A percentile compares a stretch with the other conserved stretches of the same genome.
Conservation (phyloP, 2,888 invertebrate species). For the Euproctis similis region DNA sequence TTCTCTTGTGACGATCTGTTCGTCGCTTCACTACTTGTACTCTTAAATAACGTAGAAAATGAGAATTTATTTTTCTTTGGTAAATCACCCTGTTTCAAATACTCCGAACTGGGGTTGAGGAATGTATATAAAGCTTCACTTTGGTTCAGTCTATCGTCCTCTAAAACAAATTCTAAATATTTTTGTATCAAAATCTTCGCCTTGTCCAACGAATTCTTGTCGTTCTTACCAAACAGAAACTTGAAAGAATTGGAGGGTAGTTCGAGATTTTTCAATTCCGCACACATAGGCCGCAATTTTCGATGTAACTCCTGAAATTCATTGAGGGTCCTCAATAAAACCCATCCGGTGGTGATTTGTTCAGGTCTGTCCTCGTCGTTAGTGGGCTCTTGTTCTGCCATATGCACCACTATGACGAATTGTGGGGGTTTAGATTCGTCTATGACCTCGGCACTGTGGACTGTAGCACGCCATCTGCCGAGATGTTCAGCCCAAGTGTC, state of each 20-base stretch:
- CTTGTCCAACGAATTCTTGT: slow-evolving; percentile 86
- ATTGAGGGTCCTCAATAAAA: slow-evolving; percentile 71
- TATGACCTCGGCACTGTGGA: slow-evolving; percentile 85
- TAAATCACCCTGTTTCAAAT: slow-evolving; percentile 85
- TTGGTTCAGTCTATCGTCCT: slow-evolving; percentile 90
- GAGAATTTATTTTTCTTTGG: slow-evolving; percentile 92
- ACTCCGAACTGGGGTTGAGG: slow-evolving; percentile 93
- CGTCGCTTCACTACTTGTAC: slow-evolving; percentile 73
- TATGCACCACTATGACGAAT: slow-evolving; percentile 88
- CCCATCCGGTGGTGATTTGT: slow-evolving; percentile 70
- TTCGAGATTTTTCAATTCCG: slow-evolving; percentile 87
- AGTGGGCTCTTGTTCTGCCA: slow-evolving; percentile 77
- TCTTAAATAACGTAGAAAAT: slow-evolving; percentile 89
- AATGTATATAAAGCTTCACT: slow-evolving; percentile 93
- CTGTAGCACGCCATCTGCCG: slow-evolving; percentile 90
- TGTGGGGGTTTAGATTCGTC: slow-evolving; percentile 80
- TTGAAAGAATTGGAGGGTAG: slow-evolving; percentile 88
- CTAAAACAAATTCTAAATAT: slow-evolving; percentile 89
- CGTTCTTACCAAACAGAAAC: slow-evolving; percentile 88
- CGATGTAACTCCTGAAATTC: slow-evolving; percentile 86
- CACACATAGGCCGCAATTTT: slow-evolving; percentile 87
- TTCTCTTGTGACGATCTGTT: slow-evolving; percentile 57
- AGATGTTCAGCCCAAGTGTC: slow-evolving; percentile 94
- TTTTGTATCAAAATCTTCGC: slow-evolving; percentile 89
- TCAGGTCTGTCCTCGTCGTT: slow-evolving; percentile 66